phyloP scores from a whole-genome alignment of 2,888 invertebrate species.

The Drosophila ustulata region DNA sequence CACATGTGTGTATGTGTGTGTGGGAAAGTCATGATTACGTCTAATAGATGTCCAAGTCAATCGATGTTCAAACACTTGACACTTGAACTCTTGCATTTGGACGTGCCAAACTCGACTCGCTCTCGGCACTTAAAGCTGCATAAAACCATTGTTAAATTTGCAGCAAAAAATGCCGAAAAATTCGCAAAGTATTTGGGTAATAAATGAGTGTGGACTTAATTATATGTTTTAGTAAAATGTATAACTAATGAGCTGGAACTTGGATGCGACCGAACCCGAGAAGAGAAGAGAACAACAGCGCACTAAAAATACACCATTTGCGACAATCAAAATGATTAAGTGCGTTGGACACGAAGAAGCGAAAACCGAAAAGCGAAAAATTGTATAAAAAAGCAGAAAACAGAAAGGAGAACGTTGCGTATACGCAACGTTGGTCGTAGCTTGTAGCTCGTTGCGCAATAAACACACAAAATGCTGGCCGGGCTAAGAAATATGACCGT shows the following conservation, averaged over 20 bases:
- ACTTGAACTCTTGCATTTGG: conserved; percentile 58
- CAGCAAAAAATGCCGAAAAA: neutral
- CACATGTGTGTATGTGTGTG: conserved; percentile 11
- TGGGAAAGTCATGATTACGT: conserved; percentile 78
- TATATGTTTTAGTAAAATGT: conserved; percentile 62
- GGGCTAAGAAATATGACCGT: conserved; percentile 63
- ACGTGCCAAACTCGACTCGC: conserved; percentile 47
- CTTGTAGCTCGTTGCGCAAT: conserved; percentile 49
- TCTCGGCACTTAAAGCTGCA: conserved; percentile 8
- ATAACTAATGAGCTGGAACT: conserved; percentile 71
- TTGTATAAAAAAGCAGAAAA: conserved; percentile 14
- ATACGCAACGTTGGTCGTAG: conserved; percentile 61
- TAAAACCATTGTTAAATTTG: neutral
- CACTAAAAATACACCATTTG: conserved; percentile 70
- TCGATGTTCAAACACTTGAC: conserved; percentile 81
- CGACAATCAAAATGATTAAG: conserved; percentile 79
- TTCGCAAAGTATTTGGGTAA: conserved; percentile 28
- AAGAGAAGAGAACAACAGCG: conserved; percentile 15
- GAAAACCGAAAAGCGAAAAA: conserved; percentile 17
- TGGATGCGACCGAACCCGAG: neutral
- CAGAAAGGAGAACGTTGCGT: conserved; percentile 50
- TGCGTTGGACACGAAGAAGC: conserved; percentile 39
- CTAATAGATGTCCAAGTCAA: conserved; percentile 83
- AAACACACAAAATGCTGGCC: conserved; percentile 52
- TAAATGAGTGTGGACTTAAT: conserved; percentile 67